Percentiles rank a stretch among this genome's conserved stretches.
phyloP scores from a whole-genome alignment of 2,888 invertebrate genomes.

The Scrobipalpa costella region DNA sequence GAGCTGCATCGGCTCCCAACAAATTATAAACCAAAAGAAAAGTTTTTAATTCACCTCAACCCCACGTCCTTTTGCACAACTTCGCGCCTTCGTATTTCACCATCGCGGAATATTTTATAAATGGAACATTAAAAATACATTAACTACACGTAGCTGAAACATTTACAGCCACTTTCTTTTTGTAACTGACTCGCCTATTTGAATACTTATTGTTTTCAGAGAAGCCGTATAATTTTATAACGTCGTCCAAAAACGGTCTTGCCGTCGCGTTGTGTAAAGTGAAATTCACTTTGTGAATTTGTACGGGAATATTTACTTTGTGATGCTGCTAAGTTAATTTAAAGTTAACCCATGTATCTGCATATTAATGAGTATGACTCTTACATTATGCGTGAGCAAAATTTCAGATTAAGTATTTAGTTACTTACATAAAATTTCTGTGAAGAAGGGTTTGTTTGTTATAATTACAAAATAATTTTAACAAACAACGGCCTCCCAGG shows the following conservation, averaged over 20 bases:
- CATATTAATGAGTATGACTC: too few species aligned
- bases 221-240: slow-evolving; percentile 35
- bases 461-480: too few species aligned
- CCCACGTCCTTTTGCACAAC: not conserved
- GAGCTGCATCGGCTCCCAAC: slow-evolving; percentile 5
- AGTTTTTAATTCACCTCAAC: slow-evolving; percentile 11
- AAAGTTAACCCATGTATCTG: too few species aligned
- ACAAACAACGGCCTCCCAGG: too few species aligned
- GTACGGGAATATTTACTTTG: too few species aligned
- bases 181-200: slow-evolving; percentile 32
- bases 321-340: too few species aligned
- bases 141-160: slow-evolving; percentile 40
- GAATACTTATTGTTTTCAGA: slow-evolving; percentile 40
- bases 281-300: too few species aligned
- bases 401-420: too few species aligned
- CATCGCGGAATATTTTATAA: slow-evolving; percentile 40
- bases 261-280: not conserved
- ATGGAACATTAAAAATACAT: slow-evolving; percentile 52
- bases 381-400: too few species aligned
- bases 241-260: slow-evolving; percentile 28
- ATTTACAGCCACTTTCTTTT: slow-evolving; percentile 32
- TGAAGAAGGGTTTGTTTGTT: too few species aligned
- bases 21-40: slow-evolving; percentile 19
- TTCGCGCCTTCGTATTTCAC: slow-evolving; percentile 35
- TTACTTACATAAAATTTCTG: too few species aligned